Conservation (phyloP, 2,888 invertebrate genomes). For the Cephus spinipes region DNA sequence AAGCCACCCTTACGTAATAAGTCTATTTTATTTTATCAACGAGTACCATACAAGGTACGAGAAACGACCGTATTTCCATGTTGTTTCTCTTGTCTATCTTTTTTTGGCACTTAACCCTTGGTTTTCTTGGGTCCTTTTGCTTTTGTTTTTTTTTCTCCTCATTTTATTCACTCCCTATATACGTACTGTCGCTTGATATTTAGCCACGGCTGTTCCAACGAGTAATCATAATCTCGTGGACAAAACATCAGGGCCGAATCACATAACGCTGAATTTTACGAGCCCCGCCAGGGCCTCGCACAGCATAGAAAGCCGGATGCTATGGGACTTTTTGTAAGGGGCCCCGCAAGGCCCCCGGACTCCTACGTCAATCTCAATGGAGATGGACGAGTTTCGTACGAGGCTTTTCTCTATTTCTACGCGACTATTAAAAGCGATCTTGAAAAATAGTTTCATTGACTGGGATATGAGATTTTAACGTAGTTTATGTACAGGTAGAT, state of each 20-base stretch:
- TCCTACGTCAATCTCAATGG: conserved; percentile 23
- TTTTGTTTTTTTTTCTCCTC: not conserved
- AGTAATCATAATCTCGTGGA: conserved; percentile 60
- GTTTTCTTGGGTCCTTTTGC: not conserved
- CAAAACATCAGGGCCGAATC: conserved; percentile 58
- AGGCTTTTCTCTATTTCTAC: not conserved
- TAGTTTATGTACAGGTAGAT: not conserved
- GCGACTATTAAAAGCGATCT: not conserved
- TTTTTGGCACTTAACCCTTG: not conserved
- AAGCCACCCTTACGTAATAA: not conserved
- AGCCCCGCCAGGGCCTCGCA: conserved; percentile 39
- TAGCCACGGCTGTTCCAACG: conserved; percentile 54
- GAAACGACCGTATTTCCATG: not conserved
- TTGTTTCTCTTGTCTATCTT: not conserved
- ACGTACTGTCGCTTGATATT: conserved; percentile 57
- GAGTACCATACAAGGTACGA: not conserved
- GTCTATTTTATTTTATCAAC: not conserved
- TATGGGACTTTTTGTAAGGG: conserved; percentile 50
- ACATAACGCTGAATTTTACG: conserved; percentile 59
- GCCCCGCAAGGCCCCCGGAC: conserved; percentile 29
- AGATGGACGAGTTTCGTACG: conserved; percentile 20
- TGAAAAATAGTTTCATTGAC: not conserved
- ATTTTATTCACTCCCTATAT: not conserved
- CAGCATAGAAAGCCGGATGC: conserved; percentile 44
- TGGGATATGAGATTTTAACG: not conserved